Evolutionary conservation across 2,888 invertebrate genomes (phyloP), one percentile per base, ranked within the genome.

Genomic region (Eremobia ochroleuca): DNA sequence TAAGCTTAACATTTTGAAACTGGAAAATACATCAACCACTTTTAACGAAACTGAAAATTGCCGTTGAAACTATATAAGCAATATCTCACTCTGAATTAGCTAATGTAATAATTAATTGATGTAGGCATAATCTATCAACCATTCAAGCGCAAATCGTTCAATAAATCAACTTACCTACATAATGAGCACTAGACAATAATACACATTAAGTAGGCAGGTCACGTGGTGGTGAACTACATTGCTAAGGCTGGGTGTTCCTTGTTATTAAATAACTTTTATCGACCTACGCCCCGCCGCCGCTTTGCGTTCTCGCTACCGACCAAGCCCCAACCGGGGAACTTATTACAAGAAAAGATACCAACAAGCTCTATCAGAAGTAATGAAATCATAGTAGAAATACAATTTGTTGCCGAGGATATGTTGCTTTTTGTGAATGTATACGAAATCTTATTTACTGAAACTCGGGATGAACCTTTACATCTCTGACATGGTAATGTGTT

Each of bases 251-350:
- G 92, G 91, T 93, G 93, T 93, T 94, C 92, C 93, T 94, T 94
- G 92, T 94, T 96, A 95, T 96, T 96, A 95, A 96, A 96, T 96
- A 96, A 96, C 93, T 96, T 96, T 95, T 94, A 95, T 95, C 93
- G 94, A 94, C 92, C 94, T 90, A 90, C 91, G 87, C 92, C 91
- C 90, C 89, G 86, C 81, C 89, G 86, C 81, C 89, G 87, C 88
- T 87, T 86, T 88, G 88, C 88, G 88, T 85, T 87, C 82, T 84
- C 86, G 85, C 86, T 87, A 82, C 83, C 79, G 71, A 85, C 86
- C 86, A 88, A 89, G 85, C 88, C 85, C 88, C 83, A 74, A 85
- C 85, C 77, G 82, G 81, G 85, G 77, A 91, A 90, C 90, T 91
- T 91, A 90, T 91, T 91, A 91, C 87, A 88, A 88, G 87, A 83